Base-by-base conservation (phyloP, 2,113 vertebrate species). In the Odontesthes bonariensis region DNA sequence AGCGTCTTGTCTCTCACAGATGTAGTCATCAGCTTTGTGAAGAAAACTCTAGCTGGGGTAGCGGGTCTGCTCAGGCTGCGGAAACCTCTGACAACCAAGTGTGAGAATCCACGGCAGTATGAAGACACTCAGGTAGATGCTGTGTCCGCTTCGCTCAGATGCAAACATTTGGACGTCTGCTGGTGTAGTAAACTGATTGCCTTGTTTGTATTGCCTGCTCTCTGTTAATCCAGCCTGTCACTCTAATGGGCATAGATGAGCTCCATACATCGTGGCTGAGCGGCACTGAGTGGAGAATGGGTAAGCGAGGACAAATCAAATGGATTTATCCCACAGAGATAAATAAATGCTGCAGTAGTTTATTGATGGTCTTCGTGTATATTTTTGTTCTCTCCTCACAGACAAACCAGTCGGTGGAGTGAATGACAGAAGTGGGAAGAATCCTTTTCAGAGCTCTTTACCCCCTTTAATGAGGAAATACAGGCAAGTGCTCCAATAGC, bases 211-310 rank as follows among this genome's bases (percentile, higher is more conserved):
- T 13, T 60, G 1, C 8, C 35, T 67, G 69, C 57, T 20, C 0
- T 83, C 42, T 63, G 6, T 77, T 79, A 68, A 69, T 86, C 20
- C 56, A 86, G 82, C 80, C 87, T 19, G 87, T 92, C 14, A 79
- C 88, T 55, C 66, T 92, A 60, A 91, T 91, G 91, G 94, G 94
- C 49, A 94, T 95, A 72, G 92, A 95, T 90, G 94, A 95, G 85
- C 91, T 95, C 72, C 89, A 90, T 20, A 93, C 87, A 62, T 90
- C 92, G 2, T 93, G 91, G 92, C 73, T 85, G 46, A 86, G 60
- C 23, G 82, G 51, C 51, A 61, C 87, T 75, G 90, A 94, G 55
- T 90, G 91, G 85, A 93, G 81, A 74, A 94, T 94, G 93, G 94
- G 94, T 95, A 80, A 84, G 89, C 73, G 14, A 44, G 2, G 13